These are phyloP conservation scores for Trididemnum clinides DNA, from an alignment of 23 tunicate genomes.

Conservation along the genomic window DNA sequence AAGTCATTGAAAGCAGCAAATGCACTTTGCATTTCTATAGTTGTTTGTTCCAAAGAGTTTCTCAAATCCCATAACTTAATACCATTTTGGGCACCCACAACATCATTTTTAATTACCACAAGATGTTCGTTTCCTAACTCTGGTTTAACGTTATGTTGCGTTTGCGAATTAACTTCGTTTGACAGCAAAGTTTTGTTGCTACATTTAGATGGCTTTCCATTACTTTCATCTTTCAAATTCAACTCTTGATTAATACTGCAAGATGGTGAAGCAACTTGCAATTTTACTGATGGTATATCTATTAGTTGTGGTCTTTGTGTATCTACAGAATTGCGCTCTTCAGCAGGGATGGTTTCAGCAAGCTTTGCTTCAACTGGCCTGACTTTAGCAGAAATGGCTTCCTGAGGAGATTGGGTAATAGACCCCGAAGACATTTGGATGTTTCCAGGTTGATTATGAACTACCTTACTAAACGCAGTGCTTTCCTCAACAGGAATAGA, in stretches of 20 bases:
- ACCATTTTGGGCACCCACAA: background rate
- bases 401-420: background rate
- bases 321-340: background rate
- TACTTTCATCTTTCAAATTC: background rate
- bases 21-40: conserved; percentile 13
- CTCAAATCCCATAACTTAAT: conserved; percentile 48
- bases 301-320: background rate
- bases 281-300: background rate
- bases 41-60: conserved; percentile 44
- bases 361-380: background rate
- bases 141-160: background rate
- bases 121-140: background rate
- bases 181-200: background rate
- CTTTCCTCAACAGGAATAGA: background rate
- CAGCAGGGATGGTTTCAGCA: background rate
- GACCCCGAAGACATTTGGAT: background rate
- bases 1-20: background rate
- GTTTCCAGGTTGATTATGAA: conserved; percentile 1
- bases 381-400: background rate
- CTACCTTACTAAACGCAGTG: background rate
- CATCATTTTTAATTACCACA: background rate
- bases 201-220: background rate
- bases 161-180: background rate
- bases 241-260: conserved; percentile 1
- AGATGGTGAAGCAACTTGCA: background rate